phyloP scores from a whole-genome alignment of 2,113 vertebrate genomes.

The Lepisosteus osseus region DNA sequence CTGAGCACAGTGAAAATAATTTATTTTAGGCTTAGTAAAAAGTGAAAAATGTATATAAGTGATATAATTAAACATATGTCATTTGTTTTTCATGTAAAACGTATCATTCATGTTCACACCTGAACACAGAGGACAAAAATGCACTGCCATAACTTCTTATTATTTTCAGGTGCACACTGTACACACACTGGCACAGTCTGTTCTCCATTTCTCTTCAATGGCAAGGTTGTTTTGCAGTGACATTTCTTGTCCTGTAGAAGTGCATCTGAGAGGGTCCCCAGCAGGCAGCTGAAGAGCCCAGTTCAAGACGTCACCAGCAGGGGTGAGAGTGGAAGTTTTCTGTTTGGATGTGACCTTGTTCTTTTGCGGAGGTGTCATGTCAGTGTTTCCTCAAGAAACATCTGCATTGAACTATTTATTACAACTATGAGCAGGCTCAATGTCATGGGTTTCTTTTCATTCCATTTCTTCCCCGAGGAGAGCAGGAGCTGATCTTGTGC shows the following conservation, averaged over 20 bases:
- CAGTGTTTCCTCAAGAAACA: slow-evolving; percentile 2
- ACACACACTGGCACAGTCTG: too few species aligned
- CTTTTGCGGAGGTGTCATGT: slow-evolving; percentile 8
- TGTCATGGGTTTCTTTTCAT: neutral
- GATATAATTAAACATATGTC: too few species aligned
- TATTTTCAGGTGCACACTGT: too few species aligned
- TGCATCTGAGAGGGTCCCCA: slow-evolving; percentile 10
- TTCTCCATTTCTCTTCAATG: neutral
- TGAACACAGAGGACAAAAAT: too few species aligned
- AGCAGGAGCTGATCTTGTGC: neutral
- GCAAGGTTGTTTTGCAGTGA: slow-evolving; percentile 4
- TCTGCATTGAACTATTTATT: slow-evolving; percentile 14
- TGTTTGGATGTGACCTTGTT: slow-evolving; percentile 19
- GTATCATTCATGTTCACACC: too few species aligned
- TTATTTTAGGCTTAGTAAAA: too few species aligned
- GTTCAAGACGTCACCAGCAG: slow-evolving; percentile 6
- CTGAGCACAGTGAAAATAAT: too few species aligned
- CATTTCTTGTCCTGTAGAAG: slow-evolving; percentile 22
- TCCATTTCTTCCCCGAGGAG: neutral
- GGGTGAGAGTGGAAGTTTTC: slow-evolving; percentile 9
- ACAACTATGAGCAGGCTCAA: neutral
- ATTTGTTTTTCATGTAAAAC: too few species aligned
- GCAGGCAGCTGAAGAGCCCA: slow-evolving; percentile 8
- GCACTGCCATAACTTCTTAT: too few species aligned
- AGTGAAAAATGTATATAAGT: too few species aligned